Conservation (phyloP, 2,113 vertebrate genomes). For the Apeltes quadracus region DNA sequence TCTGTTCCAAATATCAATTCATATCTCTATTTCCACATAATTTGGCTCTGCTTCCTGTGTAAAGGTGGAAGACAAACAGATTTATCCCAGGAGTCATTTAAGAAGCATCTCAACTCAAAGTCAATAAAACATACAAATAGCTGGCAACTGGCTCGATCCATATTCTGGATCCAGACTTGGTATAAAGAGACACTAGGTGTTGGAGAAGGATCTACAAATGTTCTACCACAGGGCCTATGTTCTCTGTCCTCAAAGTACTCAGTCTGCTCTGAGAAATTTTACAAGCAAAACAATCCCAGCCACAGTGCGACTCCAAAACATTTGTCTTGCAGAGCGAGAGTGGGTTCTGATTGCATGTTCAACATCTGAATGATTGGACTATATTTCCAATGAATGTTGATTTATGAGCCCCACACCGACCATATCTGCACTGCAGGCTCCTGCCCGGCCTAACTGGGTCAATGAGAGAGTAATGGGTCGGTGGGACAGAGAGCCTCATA, state of each 20-base stretch:
- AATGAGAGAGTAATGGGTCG: slow-evolving; percentile 49
- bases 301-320: neutral
- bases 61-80: neutral
- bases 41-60: slow-evolving; percentile 7
- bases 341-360: slow-evolving; percentile 29
- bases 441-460: slow-evolving; percentile 33
- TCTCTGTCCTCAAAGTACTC: too few relatives aligned
- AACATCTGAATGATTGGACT: slow-evolving; percentile 30
- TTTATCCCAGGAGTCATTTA: slow-evolving; percentile 2
- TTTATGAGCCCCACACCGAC: slow-evolving; percentile 28
- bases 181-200: slow-evolving; percentile 22
- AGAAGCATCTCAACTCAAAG: slow-evolving; percentile 19
- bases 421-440: slow-evolving; percentile 19
- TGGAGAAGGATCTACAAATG: too few relatives aligned
- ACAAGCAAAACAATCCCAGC: neutral
- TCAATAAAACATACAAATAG: slow-evolving; percentile 38
- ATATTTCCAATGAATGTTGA: slow-evolving; percentile 32
- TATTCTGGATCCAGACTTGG: slow-evolving; percentile 11
- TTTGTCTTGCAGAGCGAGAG: slow-evolving; percentile 1
- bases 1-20: slow-evolving; percentile 12
- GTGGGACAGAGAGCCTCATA: slow-evolving; percentile 30
- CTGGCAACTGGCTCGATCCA: slow-evolving; percentile 14
- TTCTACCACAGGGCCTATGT: too few relatives aligned
- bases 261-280: neutral
- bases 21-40: slow-evolving; percentile 22